Evolutionary conservation across 2,113 vertebrate species (phyloP), one percentile per base, ranked within the genome.

Genomic region (Platysteira castanea): DNA sequence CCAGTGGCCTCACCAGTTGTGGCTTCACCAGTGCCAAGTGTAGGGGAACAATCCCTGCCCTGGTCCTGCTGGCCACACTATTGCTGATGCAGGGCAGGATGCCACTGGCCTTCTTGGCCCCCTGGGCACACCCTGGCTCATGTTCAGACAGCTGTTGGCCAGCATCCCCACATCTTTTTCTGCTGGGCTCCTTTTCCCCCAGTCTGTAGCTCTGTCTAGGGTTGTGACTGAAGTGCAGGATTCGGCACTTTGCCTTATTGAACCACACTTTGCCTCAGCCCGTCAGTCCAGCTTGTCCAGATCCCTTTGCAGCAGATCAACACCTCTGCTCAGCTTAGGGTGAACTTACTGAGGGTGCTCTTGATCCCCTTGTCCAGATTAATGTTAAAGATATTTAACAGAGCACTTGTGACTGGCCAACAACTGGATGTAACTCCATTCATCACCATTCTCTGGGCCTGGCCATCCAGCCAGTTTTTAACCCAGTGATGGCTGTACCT

Each of bases 31-130:
- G 26, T 27, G 47, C 17, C 2, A 2, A 41, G 15, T 16, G 54
- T 2, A 59, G 24, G 5, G 9, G 16, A 7, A 35, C 1, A 11
- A 27, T 54, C 39, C 1, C 21, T 23, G 24, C 30, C 9, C 41
- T 54, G 1, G 16, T 47, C 41, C 35, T 42, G 41, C 41, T 61
- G 54, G 26, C 2, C 41, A 13, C 21, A 6, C 5, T 6, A 7
- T 28, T 61, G 41, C 18, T 54, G 47, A 16, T 6, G 2, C 30
- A 63, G 28, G 27, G 27, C 44, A 33, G 60, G 20, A 10, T 41
- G 28, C 16, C 17, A 11, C 4, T 19, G n/a, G 24, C 11, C 9
- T 54, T 61, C 22, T 41, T 47, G 47, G 41, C 15, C 17, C 5
- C 12, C 30, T 49, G 63, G n/a, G 26, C 54, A 61, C 20, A 31